These are phyloP conservation scores for Sebastiscus albofasciatus DNA, from an alignment of 2,797 vertebrate genomes.

Conservation along the genomic window DNA sequence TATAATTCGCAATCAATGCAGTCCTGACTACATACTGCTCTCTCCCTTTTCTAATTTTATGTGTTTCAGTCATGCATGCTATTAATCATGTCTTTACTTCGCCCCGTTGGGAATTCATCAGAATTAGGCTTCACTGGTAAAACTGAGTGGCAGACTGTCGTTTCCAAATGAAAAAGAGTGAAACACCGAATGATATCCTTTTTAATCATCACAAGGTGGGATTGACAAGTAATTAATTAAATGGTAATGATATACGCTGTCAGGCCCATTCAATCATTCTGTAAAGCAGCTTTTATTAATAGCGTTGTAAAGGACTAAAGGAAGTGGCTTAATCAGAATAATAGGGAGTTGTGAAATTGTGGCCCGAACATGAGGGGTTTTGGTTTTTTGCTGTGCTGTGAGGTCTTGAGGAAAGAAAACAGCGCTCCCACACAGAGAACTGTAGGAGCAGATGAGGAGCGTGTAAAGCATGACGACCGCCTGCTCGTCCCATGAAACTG, in stretches of 20 bases:
- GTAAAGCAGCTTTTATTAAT: conserved; percentile 57
- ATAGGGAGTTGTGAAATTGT: conserved; percentile 34
- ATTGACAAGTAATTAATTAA: conserved; percentile 78
- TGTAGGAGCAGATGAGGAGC: conserved; percentile 34
- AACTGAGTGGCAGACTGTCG: conserved; percentile 59
- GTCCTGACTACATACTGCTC: not conserved
- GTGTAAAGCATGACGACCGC: conserved; percentile 31
- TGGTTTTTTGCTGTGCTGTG: conserved; percentile 9
- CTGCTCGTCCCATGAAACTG: conserved; percentile 22
- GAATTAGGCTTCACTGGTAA: conserved; percentile 63
- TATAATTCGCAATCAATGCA: conserved; percentile 10
- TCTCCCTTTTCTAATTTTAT: conserved; percentile 24
- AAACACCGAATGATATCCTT: conserved; percentile 68
- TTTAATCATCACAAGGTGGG: conserved; percentile 75
- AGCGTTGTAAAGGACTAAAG: conserved; percentile 41
- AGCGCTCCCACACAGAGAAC: conserved; percentile 16
- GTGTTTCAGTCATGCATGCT: conserved; percentile 43
- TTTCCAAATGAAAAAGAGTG: conserved; percentile 57
- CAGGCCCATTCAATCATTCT: conserved; percentile 56
- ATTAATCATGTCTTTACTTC: conserved; percentile 55
- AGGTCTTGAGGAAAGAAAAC: conserved; percentile 16
- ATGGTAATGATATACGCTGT: conserved; percentile 65
- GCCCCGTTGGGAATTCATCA: conserved; percentile 55
- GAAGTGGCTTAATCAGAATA: conserved; percentile 42
- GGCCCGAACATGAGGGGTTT: not conserved